Evolutionary conservation across 2,113 vertebrate species (phyloP).

Genomic region (Hypanus sabinus): DNA sequence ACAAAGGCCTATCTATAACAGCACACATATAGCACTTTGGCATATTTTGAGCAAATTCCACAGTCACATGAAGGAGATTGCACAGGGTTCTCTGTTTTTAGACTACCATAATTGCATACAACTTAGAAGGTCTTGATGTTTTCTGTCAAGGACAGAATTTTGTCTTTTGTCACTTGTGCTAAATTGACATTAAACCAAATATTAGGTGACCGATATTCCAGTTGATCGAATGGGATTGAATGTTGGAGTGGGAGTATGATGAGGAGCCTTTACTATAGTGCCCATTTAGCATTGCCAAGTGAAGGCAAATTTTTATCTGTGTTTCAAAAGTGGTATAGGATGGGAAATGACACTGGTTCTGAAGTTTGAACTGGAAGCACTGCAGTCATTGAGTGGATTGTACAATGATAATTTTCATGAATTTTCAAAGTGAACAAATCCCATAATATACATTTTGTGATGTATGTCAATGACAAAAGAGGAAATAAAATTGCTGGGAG

Average conservation of each 20-base stretch:
- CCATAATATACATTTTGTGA: background rate
- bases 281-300: too few relatives aligned
- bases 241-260: too few relatives aligned
- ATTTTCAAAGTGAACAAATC: background rate
- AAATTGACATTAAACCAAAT: too few relatives aligned
- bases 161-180: too few relatives aligned
- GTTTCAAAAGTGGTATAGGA: background rate
- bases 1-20: conserved; percentile 26
- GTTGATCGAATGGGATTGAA: too few relatives aligned
- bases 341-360: background rate
- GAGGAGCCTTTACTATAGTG: too few relatives aligned
- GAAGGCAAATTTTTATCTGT: too few relatives aligned
- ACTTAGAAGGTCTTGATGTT: background rate
- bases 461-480: background rate
- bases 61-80: conserved; percentile 35
- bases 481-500: background rate
- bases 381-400: background rate
- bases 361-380: background rate
- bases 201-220: too few relatives aligned
- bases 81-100: conserved; percentile 7
- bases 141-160: background rate
- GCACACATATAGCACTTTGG: conserved; percentile 12
- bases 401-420: background rate
- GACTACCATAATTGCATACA: background rate
- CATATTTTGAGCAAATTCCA: conserved; percentile 16